Evolutionary conservation across 2,797 vertebrate species (phyloP).

Genomic region (Poecilia gillii): DNA sequence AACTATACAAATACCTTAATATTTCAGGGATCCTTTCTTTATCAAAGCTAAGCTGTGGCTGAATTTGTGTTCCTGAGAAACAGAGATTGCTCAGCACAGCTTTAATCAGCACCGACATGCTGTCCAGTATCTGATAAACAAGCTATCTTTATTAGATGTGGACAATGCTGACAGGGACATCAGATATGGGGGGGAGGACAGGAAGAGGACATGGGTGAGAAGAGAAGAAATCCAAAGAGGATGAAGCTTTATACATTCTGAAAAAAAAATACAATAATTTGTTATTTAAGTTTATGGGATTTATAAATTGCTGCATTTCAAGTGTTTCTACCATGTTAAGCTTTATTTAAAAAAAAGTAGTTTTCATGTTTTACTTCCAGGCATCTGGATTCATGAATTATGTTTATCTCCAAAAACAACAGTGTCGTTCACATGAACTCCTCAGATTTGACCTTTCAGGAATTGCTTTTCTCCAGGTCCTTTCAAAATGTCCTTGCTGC

Average conservation of each 20-base stretch:
- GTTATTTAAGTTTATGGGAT: slow-evolving; percentile 19
- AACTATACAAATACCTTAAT: slow-evolving; percentile 26
- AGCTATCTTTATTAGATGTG: slow-evolving; percentile 65
- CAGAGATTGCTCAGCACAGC: slow-evolving; percentile 48
- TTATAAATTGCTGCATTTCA: slow-evolving; percentile 8
- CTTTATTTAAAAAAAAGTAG: background rate
- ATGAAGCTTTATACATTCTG: slow-evolving; percentile 6
- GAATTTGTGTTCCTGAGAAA: slow-evolving; percentile 56
- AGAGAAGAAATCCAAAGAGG: slow-evolving; percentile 19
- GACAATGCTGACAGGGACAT: slow-evolving; percentile 60
- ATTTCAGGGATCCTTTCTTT: slow-evolving; percentile 26
- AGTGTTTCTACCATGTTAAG: slow-evolving; percentile 10
- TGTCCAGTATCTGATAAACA: slow-evolving; percentile 63
- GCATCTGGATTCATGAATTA: background rate
- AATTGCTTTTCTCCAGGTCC: background rate
- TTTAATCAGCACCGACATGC: slow-evolving; percentile 64
- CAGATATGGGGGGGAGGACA: slow-evolving; percentile 45
- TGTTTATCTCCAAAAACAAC: background rate
- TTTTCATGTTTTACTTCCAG: background rate
- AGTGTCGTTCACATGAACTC: background rate
- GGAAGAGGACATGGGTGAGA: slow-evolving; percentile 18
- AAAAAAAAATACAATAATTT: background rate
- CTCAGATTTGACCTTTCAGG: background rate
- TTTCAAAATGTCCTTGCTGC: background rate
- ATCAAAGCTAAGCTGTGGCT: slow-evolving; percentile 44